phyloP scores from a whole-genome alignment of 2,888 invertebrate genomes.

The Peribatodes rhomboidaria region DNA sequence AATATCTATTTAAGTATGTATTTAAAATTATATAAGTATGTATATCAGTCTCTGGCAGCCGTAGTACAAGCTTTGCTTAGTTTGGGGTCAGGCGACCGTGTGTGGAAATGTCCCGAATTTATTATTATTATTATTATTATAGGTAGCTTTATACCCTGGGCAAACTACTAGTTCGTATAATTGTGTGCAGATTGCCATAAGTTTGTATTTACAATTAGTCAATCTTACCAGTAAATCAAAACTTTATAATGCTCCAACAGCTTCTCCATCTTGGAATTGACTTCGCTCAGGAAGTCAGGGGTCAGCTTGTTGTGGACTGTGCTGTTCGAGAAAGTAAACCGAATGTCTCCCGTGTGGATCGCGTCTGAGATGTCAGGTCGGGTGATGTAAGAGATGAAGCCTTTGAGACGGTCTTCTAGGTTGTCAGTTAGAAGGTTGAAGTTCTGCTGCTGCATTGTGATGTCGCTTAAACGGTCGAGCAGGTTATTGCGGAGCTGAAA shows the following conservation, averaged over 20 bases:
- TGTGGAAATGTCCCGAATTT: too few species aligned
- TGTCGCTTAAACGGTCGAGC: slow-evolving; percentile 58
- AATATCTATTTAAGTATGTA: too few species aligned
- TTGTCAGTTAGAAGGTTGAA: slow-evolving; percentile 73
- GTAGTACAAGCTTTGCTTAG: too few species aligned
- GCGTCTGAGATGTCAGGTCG: slow-evolving; percentile 84
- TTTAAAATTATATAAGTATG: too few species aligned
- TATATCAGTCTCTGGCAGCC: too few species aligned
- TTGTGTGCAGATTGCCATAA: too few species aligned
- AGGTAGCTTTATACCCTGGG: too few species aligned
- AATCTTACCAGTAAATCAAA: slow-evolving; percentile 85
- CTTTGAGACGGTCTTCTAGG: slow-evolving; percentile 60
- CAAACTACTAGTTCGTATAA: too few species aligned
- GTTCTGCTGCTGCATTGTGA: slow-evolving; percentile 61
- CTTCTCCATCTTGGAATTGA: slow-evolving; percentile 86
- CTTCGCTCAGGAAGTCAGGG: slow-evolving; percentile 89
- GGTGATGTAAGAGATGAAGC: slow-evolving; percentile 86
- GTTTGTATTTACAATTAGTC: too few species aligned
- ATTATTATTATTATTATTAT: too few species aligned
- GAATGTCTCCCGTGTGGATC: slow-evolving; percentile 91
- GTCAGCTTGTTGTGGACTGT: slow-evolving; percentile 70
- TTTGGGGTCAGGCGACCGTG: too few species aligned
- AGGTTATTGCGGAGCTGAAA: slow-evolving; percentile 66
- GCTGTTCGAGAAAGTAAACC: slow-evolving; percentile 63
- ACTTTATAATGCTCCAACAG: slow-evolving; percentile 88